Evolutionary conservation across 2,113 vertebrate genomes (phyloP), one percentile per base, ranked within the genome.

Genomic region (Dicerorhinus sumatrensis): DNA sequence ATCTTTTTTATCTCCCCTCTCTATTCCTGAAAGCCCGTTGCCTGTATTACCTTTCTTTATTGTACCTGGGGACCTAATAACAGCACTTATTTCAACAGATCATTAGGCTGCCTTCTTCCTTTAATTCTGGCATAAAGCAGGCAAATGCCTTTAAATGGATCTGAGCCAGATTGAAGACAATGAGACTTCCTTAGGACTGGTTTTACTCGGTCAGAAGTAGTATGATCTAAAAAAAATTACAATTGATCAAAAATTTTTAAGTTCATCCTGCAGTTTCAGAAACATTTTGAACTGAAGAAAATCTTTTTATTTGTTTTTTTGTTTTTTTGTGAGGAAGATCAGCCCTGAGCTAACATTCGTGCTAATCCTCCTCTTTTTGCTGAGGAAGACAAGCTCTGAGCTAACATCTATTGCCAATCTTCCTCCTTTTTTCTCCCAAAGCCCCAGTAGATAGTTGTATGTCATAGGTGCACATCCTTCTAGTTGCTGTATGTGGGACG

Each of bases 21-120:
- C 58, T 63, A 60, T 36, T 92, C 39, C 29, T 95, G 27, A 92
- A 97, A 94, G 46, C 33, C 51, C 60, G n/a, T 33, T 89, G 80
- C 81, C 39, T 60, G 1, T 51, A 63, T 77, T 73, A 23, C 13
- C 33, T 31, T 84, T 65, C 46, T 60, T 81, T 85, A 75, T 46
- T 70, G 6, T 69, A 65, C 42, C 21, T 80, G 54, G 10, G 70
- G 62, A 67, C 58, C 42, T 58, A 91, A 63, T 21, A 16, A 72
- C 8, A 67, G 17, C 46, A 60, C 46, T 91, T 82, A 79, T 95
- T 91, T 95, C 62, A 84, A 33, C 36, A 95, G 46, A 69, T 84
- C 56, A 70, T 83, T 91, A 83, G 62, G 4, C 39, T 73, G 29
- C 21, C 39, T 36, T 94, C 90, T 36, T 81, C 23, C 60, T 58